Percentiles rank a stretch among this genome's conserved stretches.
These are phyloP conservation scores for Lepeophtheirus salmonis DNA, from an alignment of 1,140 invertebrate species.

Conservation along the genomic window DNA sequence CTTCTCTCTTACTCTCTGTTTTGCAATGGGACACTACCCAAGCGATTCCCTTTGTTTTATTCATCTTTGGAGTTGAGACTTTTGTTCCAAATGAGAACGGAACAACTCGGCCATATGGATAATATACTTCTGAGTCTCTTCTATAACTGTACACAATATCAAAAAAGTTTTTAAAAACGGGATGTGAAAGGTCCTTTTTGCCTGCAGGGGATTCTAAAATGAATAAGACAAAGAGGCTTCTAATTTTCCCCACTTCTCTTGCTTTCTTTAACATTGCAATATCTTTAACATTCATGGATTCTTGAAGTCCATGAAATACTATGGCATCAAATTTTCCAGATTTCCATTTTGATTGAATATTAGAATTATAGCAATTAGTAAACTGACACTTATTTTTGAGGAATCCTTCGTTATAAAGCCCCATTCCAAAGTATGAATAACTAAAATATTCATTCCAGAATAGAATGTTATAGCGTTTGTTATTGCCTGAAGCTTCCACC, in stretches of 20 bases:
- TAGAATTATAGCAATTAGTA: neutral
- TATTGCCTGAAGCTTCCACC: too few species aligned
- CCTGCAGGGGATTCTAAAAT: neutral
- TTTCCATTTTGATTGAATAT: neutral
- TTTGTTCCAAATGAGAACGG: neutral
- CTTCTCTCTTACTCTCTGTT: constrained; percentile 60
- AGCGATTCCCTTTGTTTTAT: constrained; percentile 71
- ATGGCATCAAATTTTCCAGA: neutral
- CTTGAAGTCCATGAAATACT: neutral
- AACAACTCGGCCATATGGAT: constrained; percentile 29
- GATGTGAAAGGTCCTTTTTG: neutral
- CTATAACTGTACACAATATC: constrained; percentile 42
- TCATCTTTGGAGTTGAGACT: neutral
- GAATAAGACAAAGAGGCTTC: neutral
- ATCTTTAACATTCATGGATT: neutral
- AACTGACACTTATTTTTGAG: neutral
- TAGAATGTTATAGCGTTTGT: too few species aligned
- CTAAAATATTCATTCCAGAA: neutral
- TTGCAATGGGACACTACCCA: constrained; percentile 95
- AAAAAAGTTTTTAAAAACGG: constrained; percentile 28
- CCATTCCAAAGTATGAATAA: neutral
- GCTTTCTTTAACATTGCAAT: neutral
- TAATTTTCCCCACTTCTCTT: neutral
- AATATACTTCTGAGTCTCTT: constrained; percentile 33
- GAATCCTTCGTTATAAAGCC: neutral